These are phyloP conservation scores for Plutomurus gul DNA, from an alignment of 1,140 invertebrate species.

Conservation along the genomic window DNA sequence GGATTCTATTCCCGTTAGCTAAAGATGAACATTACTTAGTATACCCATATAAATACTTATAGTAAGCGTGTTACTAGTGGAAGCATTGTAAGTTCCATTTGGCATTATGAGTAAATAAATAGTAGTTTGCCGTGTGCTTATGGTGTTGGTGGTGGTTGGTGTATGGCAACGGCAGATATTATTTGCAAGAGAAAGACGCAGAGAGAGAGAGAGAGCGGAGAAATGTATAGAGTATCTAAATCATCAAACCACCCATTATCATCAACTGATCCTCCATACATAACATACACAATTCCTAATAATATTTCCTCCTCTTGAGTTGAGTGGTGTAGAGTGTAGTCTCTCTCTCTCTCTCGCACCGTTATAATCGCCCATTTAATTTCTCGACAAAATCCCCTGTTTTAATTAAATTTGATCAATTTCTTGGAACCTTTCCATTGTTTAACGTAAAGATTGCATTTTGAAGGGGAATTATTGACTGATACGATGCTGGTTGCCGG, in stretches of 20 bases:
- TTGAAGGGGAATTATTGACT: constrained; percentile 29
- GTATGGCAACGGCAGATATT: too few relatives aligned
- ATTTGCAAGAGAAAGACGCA: too few relatives aligned
- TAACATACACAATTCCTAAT: constrained; percentile 14
- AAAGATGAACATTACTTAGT: background rate
- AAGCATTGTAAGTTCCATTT: too few relatives aligned
- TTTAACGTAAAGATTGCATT: constrained; percentile 24
- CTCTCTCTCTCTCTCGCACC: background rate
- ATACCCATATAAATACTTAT: background rate
- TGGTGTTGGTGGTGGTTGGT: background rate
- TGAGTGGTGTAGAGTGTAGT: background rate
- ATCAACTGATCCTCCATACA: constrained; percentile 2
- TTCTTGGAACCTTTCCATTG: constrained; percentile 34
- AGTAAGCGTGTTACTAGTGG: too few relatives aligned
- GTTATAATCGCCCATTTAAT: constrained; percentile 27
- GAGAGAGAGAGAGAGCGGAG: background rate
- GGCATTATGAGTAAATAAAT: too few relatives aligned
- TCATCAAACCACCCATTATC: background rate
- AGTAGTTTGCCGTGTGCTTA: background rate
- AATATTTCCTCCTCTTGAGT: constrained; percentile 10
- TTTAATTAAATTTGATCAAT: constrained; percentile 37
- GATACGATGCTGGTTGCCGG: background rate
- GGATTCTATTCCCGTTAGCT: background rate
- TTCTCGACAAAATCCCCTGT: constrained; percentile 27
- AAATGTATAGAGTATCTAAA: background rate